Evolutionary conservation across 1,140 invertebrate genomes (phyloP).

Genomic region (Nebria ingens): DNA sequence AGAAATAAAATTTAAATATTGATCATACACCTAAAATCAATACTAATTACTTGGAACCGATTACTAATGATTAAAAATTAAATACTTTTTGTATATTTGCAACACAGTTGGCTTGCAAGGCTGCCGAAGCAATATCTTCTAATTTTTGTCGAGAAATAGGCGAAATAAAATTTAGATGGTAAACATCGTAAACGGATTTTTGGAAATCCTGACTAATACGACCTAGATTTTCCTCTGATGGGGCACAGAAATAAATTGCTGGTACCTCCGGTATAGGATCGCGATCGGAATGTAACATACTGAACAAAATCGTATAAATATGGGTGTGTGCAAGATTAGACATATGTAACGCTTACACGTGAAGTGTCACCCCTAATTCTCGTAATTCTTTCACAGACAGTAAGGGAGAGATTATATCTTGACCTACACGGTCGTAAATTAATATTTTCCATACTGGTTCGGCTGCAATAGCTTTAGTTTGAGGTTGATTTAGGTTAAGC

Average conservation of each 20-base stretch:
- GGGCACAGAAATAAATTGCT: slow-evolving; percentile 95
- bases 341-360: slow-evolving; percentile 85
- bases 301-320: slow-evolving; percentile 39
- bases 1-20: slow-evolving; percentile 97
- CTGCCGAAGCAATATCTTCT: slow-evolving; percentile 89
- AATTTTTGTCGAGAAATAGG: slow-evolving; percentile 89
- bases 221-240: slow-evolving; percentile 93
- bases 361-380: slow-evolving; percentile 92
- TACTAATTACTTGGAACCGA: slow-evolving; percentile 3
- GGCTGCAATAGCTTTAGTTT: slow-evolving; percentile 58
- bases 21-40: slow-evolving; percentile 69
- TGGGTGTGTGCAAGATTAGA: too few species aligned
- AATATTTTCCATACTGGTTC: slow-evolving; percentile 94
- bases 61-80: slow-evolving; percentile 7
- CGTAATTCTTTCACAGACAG: slow-evolving; percentile 92
- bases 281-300: slow-evolving; percentile 84
- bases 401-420: slow-evolving; percentile 96
- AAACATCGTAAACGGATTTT: slow-evolving; percentile 87
- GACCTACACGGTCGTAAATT: slow-evolving; percentile 90
- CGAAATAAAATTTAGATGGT: slow-evolving; percentile 96
- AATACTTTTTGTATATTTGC: slow-evolving; percentile 81
- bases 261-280: slow-evolving; percentile 97
- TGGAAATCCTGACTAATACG: slow-evolving; percentile 89
- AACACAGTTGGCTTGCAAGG: slow-evolving; percentile 79
- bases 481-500: slow-evolving; percentile 81